phyloP scores from a whole-genome alignment of 2,113 vertebrate genomes.

The Vombatus ursinus region DNA sequence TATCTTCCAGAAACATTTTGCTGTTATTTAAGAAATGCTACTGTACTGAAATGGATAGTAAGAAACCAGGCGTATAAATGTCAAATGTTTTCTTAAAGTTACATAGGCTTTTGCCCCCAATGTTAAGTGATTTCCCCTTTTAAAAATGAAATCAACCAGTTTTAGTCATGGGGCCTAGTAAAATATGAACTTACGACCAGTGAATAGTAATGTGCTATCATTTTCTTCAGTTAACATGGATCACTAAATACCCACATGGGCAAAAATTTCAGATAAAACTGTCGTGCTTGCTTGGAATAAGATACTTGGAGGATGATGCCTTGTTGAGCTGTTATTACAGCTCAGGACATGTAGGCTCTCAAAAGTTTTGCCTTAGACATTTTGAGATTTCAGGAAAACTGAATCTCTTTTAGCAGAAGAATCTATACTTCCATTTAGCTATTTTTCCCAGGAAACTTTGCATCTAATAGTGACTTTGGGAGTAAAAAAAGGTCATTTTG shows the following conservation, averaged over 20 bases:
- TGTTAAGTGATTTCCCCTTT: neutral
- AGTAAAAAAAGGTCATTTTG: neutral
- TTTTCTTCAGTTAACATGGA: conserved; percentile 30
- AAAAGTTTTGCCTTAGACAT: conserved; percentile 8
- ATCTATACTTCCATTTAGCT: conserved; percentile 32
- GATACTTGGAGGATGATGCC: conserved; percentile 26
- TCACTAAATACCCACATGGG: conserved; percentile 5
- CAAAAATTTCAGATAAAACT: conserved; percentile 39
- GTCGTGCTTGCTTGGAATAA: conserved; percentile 23
- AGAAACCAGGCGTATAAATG: neutral
- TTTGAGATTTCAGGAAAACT: conserved; percentile 54
- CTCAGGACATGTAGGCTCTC: neutral
- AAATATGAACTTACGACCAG: neutral
- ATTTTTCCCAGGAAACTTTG: conserved; percentile 31
- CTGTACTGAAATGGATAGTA: neutral
- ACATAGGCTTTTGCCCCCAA: neutral
- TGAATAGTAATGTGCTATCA: neutral
- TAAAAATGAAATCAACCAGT: neutral
- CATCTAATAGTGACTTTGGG: conserved; percentile 30
- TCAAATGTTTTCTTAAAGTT: neutral
- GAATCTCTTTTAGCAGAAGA: conserved; percentile 39
- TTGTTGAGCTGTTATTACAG: neutral
- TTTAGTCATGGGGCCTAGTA: conserved; percentile 6
- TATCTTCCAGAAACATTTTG: neutral
- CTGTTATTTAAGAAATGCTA: conserved; percentile 44